These are phyloP conservation scores for Cyprinus carpio DNA, from an alignment of 2,113 vertebrate genomes.

Conservation along the genomic window DNA sequence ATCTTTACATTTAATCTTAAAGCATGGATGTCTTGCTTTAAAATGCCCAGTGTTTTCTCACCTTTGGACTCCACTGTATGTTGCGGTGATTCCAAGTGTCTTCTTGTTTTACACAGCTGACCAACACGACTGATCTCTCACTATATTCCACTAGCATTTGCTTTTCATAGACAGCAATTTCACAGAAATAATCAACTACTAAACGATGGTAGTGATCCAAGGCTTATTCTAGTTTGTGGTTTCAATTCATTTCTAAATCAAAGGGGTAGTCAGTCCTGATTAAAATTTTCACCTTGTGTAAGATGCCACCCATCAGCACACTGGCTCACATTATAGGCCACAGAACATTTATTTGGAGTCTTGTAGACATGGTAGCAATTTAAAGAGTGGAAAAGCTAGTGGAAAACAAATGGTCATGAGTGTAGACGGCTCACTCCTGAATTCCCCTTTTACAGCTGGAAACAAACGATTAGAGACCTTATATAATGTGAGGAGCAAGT, in stretches of 20 bases:
- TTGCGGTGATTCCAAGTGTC: background rate
- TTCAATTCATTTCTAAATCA: background rate
- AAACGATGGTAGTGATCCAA: background rate
- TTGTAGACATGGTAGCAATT: conserved; percentile 10
- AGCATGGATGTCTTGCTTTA: no score
- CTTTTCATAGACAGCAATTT: background rate
- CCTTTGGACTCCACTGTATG: no score
- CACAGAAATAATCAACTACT: background rate
- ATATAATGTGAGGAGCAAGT: background rate
- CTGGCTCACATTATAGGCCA: background rate
- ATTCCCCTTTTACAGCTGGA: background rate
- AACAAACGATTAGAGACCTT: conserved; percentile 1
- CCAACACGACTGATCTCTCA: background rate
- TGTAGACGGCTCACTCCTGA: background rate
- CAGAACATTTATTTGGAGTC: conserved; percentile 11
- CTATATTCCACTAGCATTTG: background rate
- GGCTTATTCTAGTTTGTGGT: background rate
- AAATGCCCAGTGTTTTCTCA: no score
- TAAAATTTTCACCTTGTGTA: background rate
- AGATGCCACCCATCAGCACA: background rate
- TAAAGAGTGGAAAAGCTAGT: conserved; percentile 23
- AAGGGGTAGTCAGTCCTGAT: background rate
- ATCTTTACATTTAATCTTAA: no score
- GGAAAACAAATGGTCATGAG: background rate
- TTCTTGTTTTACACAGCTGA: background rate